A percentile compares a stretch with the other conserved stretches of the same genome.
Conservation (phyloP, 2,888 invertebrate genomes). For the Luperina testacea region DNA sequence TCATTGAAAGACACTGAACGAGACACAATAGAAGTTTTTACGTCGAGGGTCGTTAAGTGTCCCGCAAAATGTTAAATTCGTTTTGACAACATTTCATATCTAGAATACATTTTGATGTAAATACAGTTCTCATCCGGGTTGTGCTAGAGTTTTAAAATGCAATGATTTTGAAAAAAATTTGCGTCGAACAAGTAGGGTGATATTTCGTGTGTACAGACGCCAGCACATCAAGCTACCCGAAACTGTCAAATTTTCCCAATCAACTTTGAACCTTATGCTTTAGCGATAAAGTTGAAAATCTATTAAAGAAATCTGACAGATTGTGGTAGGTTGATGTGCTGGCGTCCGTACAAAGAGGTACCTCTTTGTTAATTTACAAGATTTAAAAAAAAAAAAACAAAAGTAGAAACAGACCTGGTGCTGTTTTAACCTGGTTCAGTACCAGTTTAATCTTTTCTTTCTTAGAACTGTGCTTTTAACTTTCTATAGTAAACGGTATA, state of each 20-base stretch:
- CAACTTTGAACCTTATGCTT: too few relatives aligned
- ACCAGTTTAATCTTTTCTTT: slow-evolving; percentile 33
- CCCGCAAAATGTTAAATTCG: background rate
- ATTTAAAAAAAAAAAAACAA: too few relatives aligned
- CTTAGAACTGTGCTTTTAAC: slow-evolving; percentile 44
- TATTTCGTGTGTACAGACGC: background rate
- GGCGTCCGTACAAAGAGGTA: too few relatives aligned
- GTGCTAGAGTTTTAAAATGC: slow-evolving; percentile 27
- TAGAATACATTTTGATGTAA: background rate
- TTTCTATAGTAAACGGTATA: slow-evolving; percentile 39
- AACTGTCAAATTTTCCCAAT: too few relatives aligned
- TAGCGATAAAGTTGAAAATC: too few relatives aligned
- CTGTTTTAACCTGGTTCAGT: slow-evolving; percentile 35
- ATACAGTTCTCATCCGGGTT: slow-evolving; percentile 41
- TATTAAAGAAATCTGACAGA: too few relatives aligned
- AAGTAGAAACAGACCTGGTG: background rate
- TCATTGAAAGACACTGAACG: too few relatives aligned
- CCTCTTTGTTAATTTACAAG: too few relatives aligned
- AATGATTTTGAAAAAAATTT: slow-evolving; percentile 17
- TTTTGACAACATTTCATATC: background rate
- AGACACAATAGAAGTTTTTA: too few relatives aligned
- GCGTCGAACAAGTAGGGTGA: background rate
- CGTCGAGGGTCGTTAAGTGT: too few relatives aligned
- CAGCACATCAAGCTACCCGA: too few relatives aligned
- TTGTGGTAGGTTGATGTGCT: too few relatives aligned